These are phyloP conservation scores for Erpobdella octoculata DNA, from an alignment of 2,888 invertebrate species.

Conservation along the genomic window DNA sequence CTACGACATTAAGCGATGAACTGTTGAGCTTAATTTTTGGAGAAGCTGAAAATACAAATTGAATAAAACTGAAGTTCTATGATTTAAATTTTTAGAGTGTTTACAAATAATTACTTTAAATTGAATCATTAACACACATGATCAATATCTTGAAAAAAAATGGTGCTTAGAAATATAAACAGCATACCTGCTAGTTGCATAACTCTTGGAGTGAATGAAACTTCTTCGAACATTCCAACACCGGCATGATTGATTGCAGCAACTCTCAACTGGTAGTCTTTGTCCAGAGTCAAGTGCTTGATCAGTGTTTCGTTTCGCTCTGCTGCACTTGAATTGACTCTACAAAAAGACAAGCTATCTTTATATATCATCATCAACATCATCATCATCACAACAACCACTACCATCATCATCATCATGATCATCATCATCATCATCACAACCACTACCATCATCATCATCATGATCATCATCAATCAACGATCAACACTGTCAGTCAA, in stretches of 20 bases:
- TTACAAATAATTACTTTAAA: not conserved
- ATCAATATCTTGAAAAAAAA: no score
- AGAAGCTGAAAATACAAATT: not conserved
- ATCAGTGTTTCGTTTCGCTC: not conserved
- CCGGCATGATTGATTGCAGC: constrained; percentile 6
- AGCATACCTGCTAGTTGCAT: not conserved
- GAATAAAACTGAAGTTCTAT: not conserved
- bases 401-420: constrained; percentile 12
- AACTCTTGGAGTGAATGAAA: not conserved
- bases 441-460: not conserved
- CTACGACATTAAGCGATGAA: not conserved
- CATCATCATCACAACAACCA: constrained; percentile 15
- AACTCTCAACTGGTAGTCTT: constrained; percentile 7
- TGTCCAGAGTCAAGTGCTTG: not conserved
- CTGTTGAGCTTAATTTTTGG: constrained; percentile 6
- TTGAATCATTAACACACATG: no score
- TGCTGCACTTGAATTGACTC: constrained; percentile 11
- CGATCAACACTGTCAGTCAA: no score
- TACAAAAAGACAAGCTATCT: no score
- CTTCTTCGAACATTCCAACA: not conserved
- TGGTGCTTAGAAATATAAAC: not conserved
- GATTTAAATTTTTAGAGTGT: not conserved
- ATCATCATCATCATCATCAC: not conserved
- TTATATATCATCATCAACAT: constrained; percentile 29
- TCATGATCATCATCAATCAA: not conserved